Percentiles rank a stretch among this genome's conserved stretches.
phyloP scores from a whole-genome alignment of 2,113 vertebrate species.

The Hippolais icterina region DNA sequence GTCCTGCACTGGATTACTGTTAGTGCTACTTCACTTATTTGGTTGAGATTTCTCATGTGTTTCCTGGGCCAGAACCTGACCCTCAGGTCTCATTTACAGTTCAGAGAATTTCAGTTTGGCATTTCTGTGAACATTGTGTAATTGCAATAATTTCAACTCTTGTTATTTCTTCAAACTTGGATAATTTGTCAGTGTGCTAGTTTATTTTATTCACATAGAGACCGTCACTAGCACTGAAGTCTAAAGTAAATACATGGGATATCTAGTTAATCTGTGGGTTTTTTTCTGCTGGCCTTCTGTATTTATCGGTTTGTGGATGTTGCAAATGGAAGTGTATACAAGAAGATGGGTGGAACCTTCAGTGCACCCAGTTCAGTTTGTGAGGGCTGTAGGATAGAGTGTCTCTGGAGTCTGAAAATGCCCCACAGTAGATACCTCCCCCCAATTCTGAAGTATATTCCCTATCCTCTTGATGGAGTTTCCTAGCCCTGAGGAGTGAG shows the following conservation, averaged over 20 bases:
- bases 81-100: conserved; percentile 35
- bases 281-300: background rate
- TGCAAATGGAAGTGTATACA: background rate
- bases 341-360: background rate
- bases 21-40: background rate
- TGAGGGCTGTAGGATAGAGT: background rate
- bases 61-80: conserved; percentile 32
- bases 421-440: background rate
- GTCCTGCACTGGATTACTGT: background rate
- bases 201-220: conserved; percentile 7
- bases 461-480: background rate
- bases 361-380: background rate
- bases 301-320: background rate
- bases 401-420: background rate
- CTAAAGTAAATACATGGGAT: background rate
- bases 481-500: background rate
- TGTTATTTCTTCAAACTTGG: conserved; percentile 18
- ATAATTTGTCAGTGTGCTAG: conserved; percentile 19
- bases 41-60: background rate
- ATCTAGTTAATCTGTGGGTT: background rate
- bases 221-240: background rate
- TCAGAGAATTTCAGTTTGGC: conserved; percentile 12
- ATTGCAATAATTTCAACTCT: conserved; percentile 36
- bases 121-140: conserved; percentile 23
- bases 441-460: background rate